phyloP scores from a whole-genome alignment of 2,888 invertebrate species.

The Coremacera marginata region DNA sequence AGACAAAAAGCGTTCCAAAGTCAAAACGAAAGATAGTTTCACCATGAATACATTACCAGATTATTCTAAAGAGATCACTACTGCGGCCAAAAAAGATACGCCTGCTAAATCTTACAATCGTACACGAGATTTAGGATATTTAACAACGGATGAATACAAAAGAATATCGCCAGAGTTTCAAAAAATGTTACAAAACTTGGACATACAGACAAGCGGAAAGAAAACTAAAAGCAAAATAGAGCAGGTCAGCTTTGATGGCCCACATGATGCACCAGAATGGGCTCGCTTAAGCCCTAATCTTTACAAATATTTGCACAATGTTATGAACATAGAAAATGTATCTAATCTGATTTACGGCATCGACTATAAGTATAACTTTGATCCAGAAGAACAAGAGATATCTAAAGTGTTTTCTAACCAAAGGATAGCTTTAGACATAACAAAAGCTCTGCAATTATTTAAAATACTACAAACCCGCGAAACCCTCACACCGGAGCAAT shows the following conservation, averaged over 20 bases:
- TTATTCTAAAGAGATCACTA: neutral
- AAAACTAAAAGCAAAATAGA: no score
- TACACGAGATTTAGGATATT: neutral
- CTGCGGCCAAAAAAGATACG: neutral
- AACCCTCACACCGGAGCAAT: neutral
- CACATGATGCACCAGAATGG: neutral
- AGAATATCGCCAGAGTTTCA: conserved; percentile 43
- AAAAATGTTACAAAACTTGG: conserved; percentile 20
- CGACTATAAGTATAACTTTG: neutral
- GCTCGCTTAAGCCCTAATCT: neutral
- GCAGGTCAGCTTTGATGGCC: no score
- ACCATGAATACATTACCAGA: conserved; percentile 1
- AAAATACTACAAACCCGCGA: neutral
- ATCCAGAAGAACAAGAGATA: neutral
- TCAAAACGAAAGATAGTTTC: neutral
- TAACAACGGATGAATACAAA: conserved; percentile 30
- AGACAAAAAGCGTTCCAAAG: neutral
- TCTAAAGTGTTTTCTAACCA: neutral
- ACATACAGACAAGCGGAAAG: neutral
- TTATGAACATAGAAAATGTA: neutral
- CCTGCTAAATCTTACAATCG: neutral
- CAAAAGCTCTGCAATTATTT: neutral
- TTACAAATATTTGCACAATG: neutral
- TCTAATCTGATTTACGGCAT: neutral
- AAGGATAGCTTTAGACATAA: neutral